Base-by-base conservation (phyloP, 2,797 vertebrate genomes). In the Enoplosus armatus region DNA sequence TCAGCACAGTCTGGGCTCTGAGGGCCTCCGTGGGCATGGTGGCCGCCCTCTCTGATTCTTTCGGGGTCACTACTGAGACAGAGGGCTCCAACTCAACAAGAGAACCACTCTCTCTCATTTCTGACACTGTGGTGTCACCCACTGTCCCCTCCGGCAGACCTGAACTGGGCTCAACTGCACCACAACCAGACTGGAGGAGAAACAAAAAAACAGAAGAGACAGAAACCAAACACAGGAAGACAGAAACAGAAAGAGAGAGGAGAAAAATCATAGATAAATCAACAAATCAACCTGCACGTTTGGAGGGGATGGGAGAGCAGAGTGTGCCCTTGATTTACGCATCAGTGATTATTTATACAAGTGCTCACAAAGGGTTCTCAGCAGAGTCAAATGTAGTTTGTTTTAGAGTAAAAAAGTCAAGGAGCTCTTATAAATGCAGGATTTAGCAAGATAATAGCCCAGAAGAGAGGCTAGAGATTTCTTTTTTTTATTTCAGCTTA, bases 11-110 rank as follows among this genome's bases (percentile, higher is more conserved):
- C 82, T 89, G 91, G 63, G 88, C 84, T 14, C 86, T 85, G 60
- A 89, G 79, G 27, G 87, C 41, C 1, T 95, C 96, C 8, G 79
- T 59, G 0, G 97, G 98, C 83, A 98, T 89, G 0, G 96, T 98
- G 51, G 97, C 94, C 0, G 95, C 94, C 73, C 95, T 95, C 41
- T 97, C 96, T 0, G 90, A 86, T 29, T 97, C 94, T 66, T 69
- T 85, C 2, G 85, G 75, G 27, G 66, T 79, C 75, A 67, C 75
- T 1, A 48, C 68, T 0, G 92, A 88, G 39, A 87, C 63, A 0
- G 94, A 93, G 8, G 92, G 72, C 4, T 94, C 94, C 86, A 92
- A 79, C 81, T 95, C 93, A 71, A 92, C 93, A 71, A 92, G 76
- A 15, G 94, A 95, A 0, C 64, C 91, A 7, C 95, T 95, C 79